Conservation (phyloP, 1,140 invertebrate genomes). For the Trichonephila inaurata region DNA sequence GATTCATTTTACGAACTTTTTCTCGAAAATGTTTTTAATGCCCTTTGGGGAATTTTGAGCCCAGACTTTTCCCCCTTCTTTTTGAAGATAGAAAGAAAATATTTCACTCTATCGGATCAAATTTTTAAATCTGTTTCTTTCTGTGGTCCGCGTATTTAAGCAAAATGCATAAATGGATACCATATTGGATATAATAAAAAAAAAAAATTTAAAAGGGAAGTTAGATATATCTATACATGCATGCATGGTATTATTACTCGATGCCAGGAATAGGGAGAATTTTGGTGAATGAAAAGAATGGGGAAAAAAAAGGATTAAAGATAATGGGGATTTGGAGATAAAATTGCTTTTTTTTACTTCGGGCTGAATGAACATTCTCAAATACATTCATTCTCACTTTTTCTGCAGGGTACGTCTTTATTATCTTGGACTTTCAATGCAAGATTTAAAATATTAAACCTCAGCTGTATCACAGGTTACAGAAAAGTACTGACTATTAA, state of each 20-base stretch:
- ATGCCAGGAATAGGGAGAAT: background rate
- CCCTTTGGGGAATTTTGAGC: constrained; percentile 6
- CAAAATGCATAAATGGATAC: background rate
- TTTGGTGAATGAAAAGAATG: background rate
- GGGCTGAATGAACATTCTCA: background rate
- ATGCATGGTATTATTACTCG: background rate
- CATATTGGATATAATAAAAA: background rate
- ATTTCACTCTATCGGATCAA: constrained; percentile 4
- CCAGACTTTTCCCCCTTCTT: background rate
- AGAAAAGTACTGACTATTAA: no score
- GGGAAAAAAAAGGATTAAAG: background rate
- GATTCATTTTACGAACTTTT: constrained; percentile 35
- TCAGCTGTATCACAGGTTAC: no score
- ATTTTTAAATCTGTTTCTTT: background rate
- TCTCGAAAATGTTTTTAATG: constrained; percentile 23
- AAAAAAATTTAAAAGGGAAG: constrained; percentile 2
- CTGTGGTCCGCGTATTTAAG: background rate
- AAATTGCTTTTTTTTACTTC: background rate
- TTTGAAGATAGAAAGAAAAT: constrained; percentile 12
- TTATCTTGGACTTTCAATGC: no score
- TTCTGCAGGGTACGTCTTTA: background rate
- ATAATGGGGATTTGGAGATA: background rate
- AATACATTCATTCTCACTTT: constrained; percentile 7
- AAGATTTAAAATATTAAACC: no score
- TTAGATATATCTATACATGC: background rate